phyloP scores from a whole-genome alignment of 2,888 invertebrate species.

The Thelaira solivaga region DNA sequence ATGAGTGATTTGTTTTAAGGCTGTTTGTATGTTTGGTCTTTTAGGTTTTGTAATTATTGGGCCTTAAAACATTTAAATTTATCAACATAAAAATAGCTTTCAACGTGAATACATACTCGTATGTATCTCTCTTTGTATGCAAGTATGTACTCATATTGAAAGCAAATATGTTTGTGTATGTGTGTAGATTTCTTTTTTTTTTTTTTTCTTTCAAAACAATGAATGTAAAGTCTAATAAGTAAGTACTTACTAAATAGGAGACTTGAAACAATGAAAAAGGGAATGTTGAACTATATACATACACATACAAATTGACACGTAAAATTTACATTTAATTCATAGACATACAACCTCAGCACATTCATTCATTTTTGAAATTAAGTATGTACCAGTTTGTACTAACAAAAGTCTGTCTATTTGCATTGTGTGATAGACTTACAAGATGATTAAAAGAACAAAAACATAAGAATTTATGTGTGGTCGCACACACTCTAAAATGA shows the following conservation, averaged over 20 bases:
- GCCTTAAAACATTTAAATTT: not conserved
- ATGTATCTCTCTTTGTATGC: too few relatives aligned
- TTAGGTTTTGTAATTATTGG: constrained; percentile 3
- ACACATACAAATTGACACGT: not conserved
- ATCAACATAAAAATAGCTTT: not conserved
- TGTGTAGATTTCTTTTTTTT: not conserved
- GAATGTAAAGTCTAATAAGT: constrained; percentile 9
- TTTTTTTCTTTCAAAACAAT: not conserved
- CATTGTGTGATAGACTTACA: too few relatives aligned
- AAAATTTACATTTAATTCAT: constrained; percentile 23
- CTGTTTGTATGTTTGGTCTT: not conserved
- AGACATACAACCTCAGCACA: constrained; percentile 11
- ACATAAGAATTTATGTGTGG: too few relatives aligned
- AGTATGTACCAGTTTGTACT: constrained; percentile 4
- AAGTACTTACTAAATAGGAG: constrained; percentile 26
- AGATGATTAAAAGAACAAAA: too few relatives aligned
- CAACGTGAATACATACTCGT: not conserved
- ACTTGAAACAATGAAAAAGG: not conserved
- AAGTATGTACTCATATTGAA: too few relatives aligned
- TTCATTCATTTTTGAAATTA: constrained; percentile 3
- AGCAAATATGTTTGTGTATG: not conserved
- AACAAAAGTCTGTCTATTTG: too few relatives aligned
- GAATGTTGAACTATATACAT: not conserved
- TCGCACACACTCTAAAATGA: too few relatives aligned
- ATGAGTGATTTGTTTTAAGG: too few relatives aligned